phyloP scores from a whole-genome alignment of 2,113 vertebrate genomes.

The Plectropomus leopardus region DNA sequence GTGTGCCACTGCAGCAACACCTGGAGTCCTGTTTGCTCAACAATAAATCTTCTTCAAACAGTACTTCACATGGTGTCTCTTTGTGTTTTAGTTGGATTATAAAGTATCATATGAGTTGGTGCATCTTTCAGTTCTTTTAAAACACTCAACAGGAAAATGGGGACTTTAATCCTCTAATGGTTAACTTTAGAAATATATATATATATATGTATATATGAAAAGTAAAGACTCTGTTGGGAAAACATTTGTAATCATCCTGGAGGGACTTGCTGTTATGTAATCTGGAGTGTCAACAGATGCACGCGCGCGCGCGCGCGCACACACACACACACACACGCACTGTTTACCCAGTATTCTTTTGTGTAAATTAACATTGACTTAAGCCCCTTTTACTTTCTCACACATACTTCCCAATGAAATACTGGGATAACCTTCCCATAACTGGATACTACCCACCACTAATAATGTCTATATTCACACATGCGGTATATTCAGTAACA shows the following conservation, averaged over 20 bases:
- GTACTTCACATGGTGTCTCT: not conserved
- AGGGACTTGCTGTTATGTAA: not conserved
- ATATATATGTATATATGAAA: too few species aligned
- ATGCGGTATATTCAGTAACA: too few species aligned
- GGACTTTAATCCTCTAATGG: too few species aligned
- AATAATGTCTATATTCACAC: too few species aligned
- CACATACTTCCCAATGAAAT: too few species aligned
- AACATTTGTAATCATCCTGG: not conserved
- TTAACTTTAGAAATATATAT: not conserved
- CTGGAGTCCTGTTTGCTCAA: slow-evolving; percentile 20
- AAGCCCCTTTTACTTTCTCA: too few species aligned
- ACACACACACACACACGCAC: slow-evolving; percentile 14
- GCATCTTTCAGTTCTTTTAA: not conserved
- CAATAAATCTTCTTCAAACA: slow-evolving; percentile 56
- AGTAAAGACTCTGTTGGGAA: not conserved
- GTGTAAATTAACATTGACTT: too few species aligned
- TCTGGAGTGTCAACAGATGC: not conserved
- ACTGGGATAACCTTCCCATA: too few species aligned
- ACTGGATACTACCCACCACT: too few species aligned
- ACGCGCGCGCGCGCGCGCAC: slow-evolving; percentile 10
- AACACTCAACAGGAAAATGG: not conserved
- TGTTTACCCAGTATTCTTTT: too few species aligned
- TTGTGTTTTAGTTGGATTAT: not conserved
- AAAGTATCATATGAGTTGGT: not conserved
- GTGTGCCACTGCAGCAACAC: slow-evolving; percentile 11